Evolutionary conservation across 2,888 invertebrate genomes (phyloP).

Genomic region (Ophonus ardosiacus): DNA sequence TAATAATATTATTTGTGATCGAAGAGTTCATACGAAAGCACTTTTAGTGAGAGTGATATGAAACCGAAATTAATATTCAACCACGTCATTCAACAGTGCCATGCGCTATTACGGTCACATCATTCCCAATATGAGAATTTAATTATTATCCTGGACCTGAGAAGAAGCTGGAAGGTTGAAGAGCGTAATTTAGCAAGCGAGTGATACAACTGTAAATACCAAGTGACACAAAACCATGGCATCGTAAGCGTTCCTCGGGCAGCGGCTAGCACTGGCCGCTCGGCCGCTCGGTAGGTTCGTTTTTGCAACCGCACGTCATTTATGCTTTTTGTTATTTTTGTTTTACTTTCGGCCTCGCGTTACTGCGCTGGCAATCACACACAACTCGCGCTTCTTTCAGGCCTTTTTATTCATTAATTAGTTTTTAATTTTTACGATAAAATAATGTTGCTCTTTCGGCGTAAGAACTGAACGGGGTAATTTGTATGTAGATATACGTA

Average conservation of each 20-base stretch:
- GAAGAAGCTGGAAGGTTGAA: slow-evolving; percentile 4
- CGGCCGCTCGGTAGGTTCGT: neutral
- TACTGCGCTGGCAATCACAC: slow-evolving; percentile 32
- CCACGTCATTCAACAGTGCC: slow-evolving; percentile 4
- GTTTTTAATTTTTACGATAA: slow-evolving; percentile 55
- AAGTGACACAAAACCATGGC: slow-evolving; percentile 44
- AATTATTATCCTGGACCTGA: slow-evolving; percentile 22
- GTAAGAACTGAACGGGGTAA: slow-evolving; percentile 15
- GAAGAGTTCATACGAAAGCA: neutral
- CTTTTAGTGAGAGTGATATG: slow-evolving; percentile 12
- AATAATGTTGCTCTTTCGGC: slow-evolving; percentile 46
- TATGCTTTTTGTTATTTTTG: slow-evolving; percentile 59
- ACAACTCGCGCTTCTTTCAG: slow-evolving; percentile 39
- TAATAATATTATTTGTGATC: neutral
- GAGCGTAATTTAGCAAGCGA: slow-evolving; percentile 36
- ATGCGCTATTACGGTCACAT: neutral
- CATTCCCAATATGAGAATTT: slow-evolving; percentile 42
- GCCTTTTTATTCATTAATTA: slow-evolving; percentile 53
- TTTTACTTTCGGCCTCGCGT: slow-evolving; percentile 44
- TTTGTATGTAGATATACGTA: slow-evolving; percentile 45
- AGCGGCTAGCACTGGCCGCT: slow-evolving; percentile 45
- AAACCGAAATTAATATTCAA: slow-evolving; percentile 2
- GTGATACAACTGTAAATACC: slow-evolving; percentile 50
- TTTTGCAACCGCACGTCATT: slow-evolving; percentile 51
- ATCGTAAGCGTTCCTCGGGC: slow-evolving; percentile 11